Evolutionary conservation across 2,888 invertebrate genomes (phyloP).

Genomic region (Drosophila cracens): DNA sequence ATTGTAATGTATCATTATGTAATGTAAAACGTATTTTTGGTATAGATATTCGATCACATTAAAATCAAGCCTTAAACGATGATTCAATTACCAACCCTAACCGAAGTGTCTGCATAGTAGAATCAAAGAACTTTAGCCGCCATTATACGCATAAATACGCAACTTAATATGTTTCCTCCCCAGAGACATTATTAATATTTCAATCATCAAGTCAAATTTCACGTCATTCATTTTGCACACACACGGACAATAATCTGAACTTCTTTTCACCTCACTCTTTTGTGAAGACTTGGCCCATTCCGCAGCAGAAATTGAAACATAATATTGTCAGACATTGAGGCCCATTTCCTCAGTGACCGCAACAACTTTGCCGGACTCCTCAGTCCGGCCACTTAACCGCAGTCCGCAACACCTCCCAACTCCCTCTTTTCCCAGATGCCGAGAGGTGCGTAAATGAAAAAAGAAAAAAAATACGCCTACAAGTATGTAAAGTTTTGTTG

Average conservation of each 20-base stretch:
- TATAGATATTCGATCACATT: background rate
- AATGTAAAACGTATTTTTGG: background rate
- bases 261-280: background rate
- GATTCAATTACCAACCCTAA: background rate
- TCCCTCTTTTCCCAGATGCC: background rate
- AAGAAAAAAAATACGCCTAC: slow-evolving; percentile 70
- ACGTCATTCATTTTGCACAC: slow-evolving; percentile 13
- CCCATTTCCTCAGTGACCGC: slow-evolving; percentile 78
- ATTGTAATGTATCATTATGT: background rate
- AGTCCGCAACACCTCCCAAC: slow-evolving; percentile 24
- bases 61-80: background rate
- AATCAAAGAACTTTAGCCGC: slow-evolving; percentile 28
- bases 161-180: slow-evolving; percentile 40
- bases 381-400: slow-evolving; percentile 70
- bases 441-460: slow-evolving; percentile 76
- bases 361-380: slow-evolving; percentile 62
- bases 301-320: slow-evolving; percentile 73
- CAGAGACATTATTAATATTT: slow-evolving; percentile 46
- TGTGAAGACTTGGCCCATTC: slow-evolving; percentile 21
- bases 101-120: background rate
- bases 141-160: slow-evolving; percentile 7
- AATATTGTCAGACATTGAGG: slow-evolving; percentile 82
- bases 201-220: slow-evolving; percentile 66
- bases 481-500: slow-evolving; percentile 74
- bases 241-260: slow-evolving; percentile 1